A percentile compares a stretch with the other conserved stretches of the same genome.
phyloP scores from a whole-genome alignment of 2,888 invertebrate species.

The Candidula unifasciata region DNA sequence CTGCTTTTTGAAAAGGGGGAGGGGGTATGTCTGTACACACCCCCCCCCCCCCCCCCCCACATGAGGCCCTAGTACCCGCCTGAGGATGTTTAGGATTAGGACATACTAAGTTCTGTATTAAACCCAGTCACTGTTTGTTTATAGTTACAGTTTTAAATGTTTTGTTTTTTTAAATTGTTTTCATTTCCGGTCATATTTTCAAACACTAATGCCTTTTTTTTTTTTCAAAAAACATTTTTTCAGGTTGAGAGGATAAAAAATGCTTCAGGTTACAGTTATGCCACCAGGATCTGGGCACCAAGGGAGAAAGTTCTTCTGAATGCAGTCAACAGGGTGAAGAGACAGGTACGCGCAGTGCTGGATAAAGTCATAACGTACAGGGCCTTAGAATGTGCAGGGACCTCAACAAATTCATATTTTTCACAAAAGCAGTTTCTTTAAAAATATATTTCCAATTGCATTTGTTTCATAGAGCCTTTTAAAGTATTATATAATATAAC shows the following conservation, averaged over 20 bases:
- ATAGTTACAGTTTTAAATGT: neutral
- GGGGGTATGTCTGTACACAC: too few relatives aligned
- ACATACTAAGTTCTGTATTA: too few relatives aligned
- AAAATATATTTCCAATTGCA: too few relatives aligned
- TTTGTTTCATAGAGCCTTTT: too few relatives aligned
- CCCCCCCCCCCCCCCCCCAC: too few relatives aligned
- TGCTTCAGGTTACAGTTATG: slow-evolving; percentile 69
- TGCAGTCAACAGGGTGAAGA: slow-evolving; percentile 55
- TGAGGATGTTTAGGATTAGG: too few relatives aligned
- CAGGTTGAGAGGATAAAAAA: slow-evolving; percentile 61
- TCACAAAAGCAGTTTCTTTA: neutral
- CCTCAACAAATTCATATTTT: too few relatives aligned
- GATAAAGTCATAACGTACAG: neutral
- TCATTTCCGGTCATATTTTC: neutral
- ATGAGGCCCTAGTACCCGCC: too few relatives aligned
- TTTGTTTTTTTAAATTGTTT: too few relatives aligned
- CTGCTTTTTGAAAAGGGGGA: too few relatives aligned
- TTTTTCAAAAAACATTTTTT: neutral
- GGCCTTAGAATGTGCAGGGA: neutral
- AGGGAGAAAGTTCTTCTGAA: slow-evolving; percentile 62
- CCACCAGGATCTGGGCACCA: slow-evolving; percentile 65
- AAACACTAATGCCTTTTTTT: neutral
- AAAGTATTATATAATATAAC: too few relatives aligned
- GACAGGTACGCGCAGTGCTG: slow-evolving; percentile 32
- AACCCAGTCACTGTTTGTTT: neutral